Base-by-base conservation (phyloP, 2,113 vertebrate species). In the Oplegnathus fasciatus region DNA sequence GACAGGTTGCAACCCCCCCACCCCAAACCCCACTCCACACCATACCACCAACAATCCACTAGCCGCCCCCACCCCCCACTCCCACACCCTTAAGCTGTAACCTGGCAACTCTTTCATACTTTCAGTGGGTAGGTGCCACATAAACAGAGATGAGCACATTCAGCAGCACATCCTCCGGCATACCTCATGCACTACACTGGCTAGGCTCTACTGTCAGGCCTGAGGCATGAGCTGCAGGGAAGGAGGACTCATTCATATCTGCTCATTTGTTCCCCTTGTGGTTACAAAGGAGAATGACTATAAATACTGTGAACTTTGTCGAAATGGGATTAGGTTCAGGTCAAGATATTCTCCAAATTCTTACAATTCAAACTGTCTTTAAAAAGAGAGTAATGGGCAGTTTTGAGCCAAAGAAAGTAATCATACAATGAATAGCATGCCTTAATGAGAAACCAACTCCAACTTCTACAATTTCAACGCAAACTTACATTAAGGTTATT, bases 21-120 rank as follows among this genome's bases (percentile, higher is more conserved):
- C 64, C 15, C 10, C 26, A 26, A 78, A 34, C 55, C 50, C 82
- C 28, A 28, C 76, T 82, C 76, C 48, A 80, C 74, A 54, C 75
- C 46, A 4, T 58, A 54, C 48, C 66, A 66, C 46, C 75, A 85
- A 57, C 72, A 77, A 64, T 37, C 50, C 48, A 34, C 73, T 8
- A 61, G 24, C 54, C 26, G n/a, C 18, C 42, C 42, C 34, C 34
- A 37, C 6, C 30, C 65, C 80, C 48, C 52, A 24, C 40, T 44
- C 67, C 42, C 61, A 71, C 52, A 74, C 34, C 68, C 60, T 70
- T 55, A 65, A 50, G 67, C 80, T 78, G 88, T 78, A 86, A 92
- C 82, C 89, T 94, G 91, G 86, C 88, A 89, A 83, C 87, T 88
- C 77, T 88, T 80, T 93, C 86, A 88, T 70, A 88, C 90, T 92